Base-by-base conservation (phyloP, 2,113 vertebrate genomes). In the Lepus europaeus region DNA sequence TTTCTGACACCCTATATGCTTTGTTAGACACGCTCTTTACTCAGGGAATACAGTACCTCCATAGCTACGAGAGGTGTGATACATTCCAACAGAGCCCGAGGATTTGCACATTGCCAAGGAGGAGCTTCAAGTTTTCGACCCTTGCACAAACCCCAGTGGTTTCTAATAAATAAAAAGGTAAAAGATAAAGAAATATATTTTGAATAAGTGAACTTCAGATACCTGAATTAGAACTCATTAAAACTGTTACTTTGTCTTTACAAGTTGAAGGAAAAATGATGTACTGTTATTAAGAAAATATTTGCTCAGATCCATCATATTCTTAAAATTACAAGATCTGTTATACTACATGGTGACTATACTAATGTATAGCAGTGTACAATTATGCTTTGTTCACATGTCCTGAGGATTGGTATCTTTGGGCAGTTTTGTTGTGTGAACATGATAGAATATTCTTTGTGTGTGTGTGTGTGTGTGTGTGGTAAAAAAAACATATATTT, bases 141-240 rank as follows among this genome's bases (percentile, higher is more conserved):
- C 0, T 97, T 99, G 27, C 99, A 99, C 96, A 99, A 99, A 97
- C 99, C 99, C 14, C 98, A 99, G 96, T 99, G 99, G 99, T 98
- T 99, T 53, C 85, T 99, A n/a, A 98, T 99, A 97, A 98, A 89
- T 97, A 99, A 98, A 98, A 99, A 99, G 99, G 99, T 99, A 98
- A 98, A 63, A 51, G 33, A 93, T 45, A 23, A 69, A 74, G 31
- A 6, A 80, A 83, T 68, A 59, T 1, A 33, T 20, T 93, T 96
- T 91, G 23, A 61, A 3, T 73, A 78, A 29, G 82, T 95, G 33
- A 27, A 59, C 56, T 59, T 59, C 13, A 59, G 56, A 59, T 59
- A 59, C 19, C 14, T 59, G 56, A 59, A 19, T 19, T 59, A 59
- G 14, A 19, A 17, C 56, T 59, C 56, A 59, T 14, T 59, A 59